These are phyloP conservation scores for Conomelus anceps DNA, from an alignment of 2,888 invertebrate genomes.

Conservation along the genomic window DNA sequence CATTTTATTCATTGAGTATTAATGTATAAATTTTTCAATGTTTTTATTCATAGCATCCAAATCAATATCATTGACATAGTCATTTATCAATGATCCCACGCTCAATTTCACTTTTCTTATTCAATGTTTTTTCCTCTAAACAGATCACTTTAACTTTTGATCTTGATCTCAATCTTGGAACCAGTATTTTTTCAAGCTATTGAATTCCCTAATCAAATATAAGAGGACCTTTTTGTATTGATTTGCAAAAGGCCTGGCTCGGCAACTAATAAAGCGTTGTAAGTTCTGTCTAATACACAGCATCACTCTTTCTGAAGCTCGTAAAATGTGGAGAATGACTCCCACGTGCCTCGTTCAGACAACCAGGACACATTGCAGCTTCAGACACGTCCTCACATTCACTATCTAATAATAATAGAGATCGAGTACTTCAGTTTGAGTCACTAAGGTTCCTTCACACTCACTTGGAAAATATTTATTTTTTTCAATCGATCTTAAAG, in stretches of 20 bases:
- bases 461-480: no score
- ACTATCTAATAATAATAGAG: neutral
- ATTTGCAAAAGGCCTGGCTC: neutral
- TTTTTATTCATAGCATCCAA: no score
- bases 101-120: no score
- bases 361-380: neutral
- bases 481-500: no score
- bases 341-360: neutral
- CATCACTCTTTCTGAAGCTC: neutral
- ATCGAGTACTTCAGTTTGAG: no score
- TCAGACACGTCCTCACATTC: neutral
- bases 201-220: neutral
- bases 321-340: neutral
- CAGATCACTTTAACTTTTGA: neutral
- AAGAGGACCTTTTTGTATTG: neutral
- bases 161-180: neutral
- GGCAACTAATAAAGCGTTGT: neutral
- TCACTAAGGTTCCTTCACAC: no score
- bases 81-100: no score
- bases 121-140: no score
- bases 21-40: no score
- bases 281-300: neutral
- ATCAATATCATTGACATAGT: no score
- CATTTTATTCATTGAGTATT: no score
- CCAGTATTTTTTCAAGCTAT: neutral